Base-by-base conservation (phyloP, 2,797 vertebrate genomes). In the Capromys pilorides region DNA sequence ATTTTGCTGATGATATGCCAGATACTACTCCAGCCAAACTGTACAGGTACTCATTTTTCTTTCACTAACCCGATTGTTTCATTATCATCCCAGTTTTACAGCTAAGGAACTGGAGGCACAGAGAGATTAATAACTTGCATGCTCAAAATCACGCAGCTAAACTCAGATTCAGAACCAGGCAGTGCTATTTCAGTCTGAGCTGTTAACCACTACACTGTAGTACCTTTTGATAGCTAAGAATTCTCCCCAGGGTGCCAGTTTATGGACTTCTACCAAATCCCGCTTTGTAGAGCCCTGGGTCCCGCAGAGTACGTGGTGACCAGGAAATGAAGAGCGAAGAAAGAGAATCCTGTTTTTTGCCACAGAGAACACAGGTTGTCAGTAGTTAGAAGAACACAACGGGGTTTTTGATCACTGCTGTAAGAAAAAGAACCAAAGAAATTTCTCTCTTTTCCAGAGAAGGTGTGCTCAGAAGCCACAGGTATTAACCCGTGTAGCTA, bases 371-470 rank as follows among this genome's bases (percentile, higher is more conserved):
- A 24, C 33, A 26, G 49, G 45, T 21, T 66, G 19, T 21, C 61
- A 13, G 10, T 26, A 4, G 16, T 21, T 4, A 18, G n/a, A 18
- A n/a, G 7, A 13, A 24, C 45, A 67, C 41, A 21, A 21, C 21
- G 57, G 59, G 41, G 41, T 18, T 86, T 33, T 4, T 18, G 64
- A 21, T 31, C 2, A 1, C 11, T 18, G 9, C 54, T 22, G 7
- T n/a, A 49, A 82, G 82, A 24, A 66, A 51, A 57, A 90, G 36
- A 28, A 19, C 41, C 36, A 3, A 31, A 54, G 14, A 54, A 54
- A 54, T 14, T 69, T 75, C 75, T 61, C 59, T 90, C 51, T 67
- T 77, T 96, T 90, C 75, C 28, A 51, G 79, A 62, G 51, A 79
- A 0, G 51, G 0, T 24, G 26, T 39, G 69, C 64, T 36, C 19